Base-by-base conservation (phyloP, 2,888 invertebrate genomes). In the Eristalinus aeneus region DNA sequence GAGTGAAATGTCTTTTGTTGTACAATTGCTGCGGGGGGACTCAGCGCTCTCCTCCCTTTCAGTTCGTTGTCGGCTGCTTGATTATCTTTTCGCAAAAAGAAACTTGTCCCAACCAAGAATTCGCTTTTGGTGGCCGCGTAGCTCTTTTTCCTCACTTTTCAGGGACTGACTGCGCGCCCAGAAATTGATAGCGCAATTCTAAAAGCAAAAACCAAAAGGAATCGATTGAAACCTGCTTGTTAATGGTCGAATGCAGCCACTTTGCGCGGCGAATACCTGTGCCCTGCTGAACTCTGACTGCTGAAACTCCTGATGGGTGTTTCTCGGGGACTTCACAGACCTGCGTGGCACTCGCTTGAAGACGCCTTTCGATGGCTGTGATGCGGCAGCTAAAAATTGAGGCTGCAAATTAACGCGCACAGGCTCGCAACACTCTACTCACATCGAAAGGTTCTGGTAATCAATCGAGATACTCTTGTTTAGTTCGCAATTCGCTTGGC, bases 71-170 rank as follows among this genome's bases (percentile, higher is more conserved):
- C 34, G 34, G 34, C 6, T 34, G 34, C 46, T 46, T 46, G 46
- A 16, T 63, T 69, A 61, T 65, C 65, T 61, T 31, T 68, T 34
- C 22, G 54, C 11, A 20, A 39, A 10, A 58, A 79, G 54, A 56
- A 53, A 32, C 65, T 65, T 71, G 65, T 84, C 71, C 65, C 60
- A 79, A 74, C 75, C 36, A 78, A 79, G 78, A 74, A 84, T 84
- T 74, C 32, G 36, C 53, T 74, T 75, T 75, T 84, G 71, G 64
- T 79, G 68, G 65, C 69, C 68, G 69, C 32, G 46, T 68, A 77
- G 68, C 39, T 12, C n/a, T 39, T 11, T 34, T 58, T 36, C 61
- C 71, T 53, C 60, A 34, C 56, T 76, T 72, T 72, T 76, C 71
- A 56, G 84, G 69, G 67, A 39, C 54, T 84, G 79, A 46, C n/a